phyloP scores from a whole-genome alignment of 2,888 invertebrate species.

The Mythimna vitellina region DNA sequence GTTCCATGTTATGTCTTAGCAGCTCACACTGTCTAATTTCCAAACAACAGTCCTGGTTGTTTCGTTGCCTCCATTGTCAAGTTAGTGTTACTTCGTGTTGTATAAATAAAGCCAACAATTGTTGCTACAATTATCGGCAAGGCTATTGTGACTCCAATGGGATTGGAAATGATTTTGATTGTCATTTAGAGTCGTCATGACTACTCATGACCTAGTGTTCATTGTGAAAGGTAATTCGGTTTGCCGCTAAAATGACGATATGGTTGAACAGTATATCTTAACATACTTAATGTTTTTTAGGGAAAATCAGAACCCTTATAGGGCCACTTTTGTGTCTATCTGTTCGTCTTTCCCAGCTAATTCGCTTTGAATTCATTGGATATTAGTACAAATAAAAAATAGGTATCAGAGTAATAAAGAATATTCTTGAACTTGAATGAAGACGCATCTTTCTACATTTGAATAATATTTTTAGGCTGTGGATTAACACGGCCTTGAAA shows the following conservation, averaged over 20 bases:
- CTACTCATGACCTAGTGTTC: conserved; percentile 23
- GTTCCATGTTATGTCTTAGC: not conserved
- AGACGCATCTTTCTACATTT: too few species aligned
- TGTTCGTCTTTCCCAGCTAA: too few species aligned
- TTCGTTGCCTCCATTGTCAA: conserved; percentile 30
- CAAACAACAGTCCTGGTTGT: conserved; percentile 9
- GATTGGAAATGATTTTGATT: conserved; percentile 28
- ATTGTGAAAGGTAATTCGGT: conserved; percentile 20
- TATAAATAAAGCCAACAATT: conserved; percentile 27
- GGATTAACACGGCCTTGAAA: too few species aligned
- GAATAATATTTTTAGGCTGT: too few species aligned
- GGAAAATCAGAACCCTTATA: too few species aligned
- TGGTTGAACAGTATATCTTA: too few species aligned
- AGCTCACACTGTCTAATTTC: not conserved
- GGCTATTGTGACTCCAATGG: conserved; percentile 28
- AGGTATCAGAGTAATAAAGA: too few species aligned
- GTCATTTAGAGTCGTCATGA: conserved; percentile 27
- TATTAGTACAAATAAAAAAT: too few species aligned
- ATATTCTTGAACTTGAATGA: too few species aligned
- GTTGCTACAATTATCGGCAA: conserved; percentile 36
- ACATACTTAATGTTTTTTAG: too few species aligned
- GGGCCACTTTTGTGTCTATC: too few species aligned
- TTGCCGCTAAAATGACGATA: not conserved
- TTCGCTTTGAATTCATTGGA: too few species aligned
- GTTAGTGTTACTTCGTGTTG: conserved; percentile 26